Evolutionary conservation across 2,113 vertebrate species (phyloP).

Genomic region (Bufo gargarizans): DNA sequence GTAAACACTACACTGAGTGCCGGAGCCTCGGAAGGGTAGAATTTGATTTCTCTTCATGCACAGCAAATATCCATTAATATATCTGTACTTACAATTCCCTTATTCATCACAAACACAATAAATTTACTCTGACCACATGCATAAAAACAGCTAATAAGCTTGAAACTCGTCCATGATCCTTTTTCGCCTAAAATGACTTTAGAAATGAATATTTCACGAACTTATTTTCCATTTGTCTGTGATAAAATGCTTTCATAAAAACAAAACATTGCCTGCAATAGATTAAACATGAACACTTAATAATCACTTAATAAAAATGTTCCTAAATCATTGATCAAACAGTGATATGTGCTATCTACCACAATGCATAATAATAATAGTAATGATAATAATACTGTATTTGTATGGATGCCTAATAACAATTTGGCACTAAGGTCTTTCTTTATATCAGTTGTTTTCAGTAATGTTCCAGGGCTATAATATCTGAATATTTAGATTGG

Average conservation of each 20-base stretch:
- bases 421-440: no score
- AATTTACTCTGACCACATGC: slow-evolving; percentile 14
- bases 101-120: slow-evolving; percentile 36
- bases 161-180: background rate
- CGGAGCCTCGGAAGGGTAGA: background rate
- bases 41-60: slow-evolving; percentile 39
- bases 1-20: slow-evolving; percentile 18
- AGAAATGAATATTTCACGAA: slow-evolving; percentile 4
- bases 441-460: no score
- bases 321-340: background rate
- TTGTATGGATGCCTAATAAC: no score
- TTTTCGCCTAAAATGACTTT: slow-evolving; percentile 17
- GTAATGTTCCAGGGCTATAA: no score
- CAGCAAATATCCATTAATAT: slow-evolving; percentile 34
- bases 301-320: background rate
- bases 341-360: background rate
- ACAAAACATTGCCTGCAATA: background rate
- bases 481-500: no score
- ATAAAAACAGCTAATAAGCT: slow-evolving; percentile 1
- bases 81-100: slow-evolving; percentile 4
- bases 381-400: no score
- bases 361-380: no score
- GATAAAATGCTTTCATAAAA: background rate
- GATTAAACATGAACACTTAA: background rate
- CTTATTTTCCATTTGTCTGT: slow-evolving; percentile 22